These are phyloP conservation scores for Lordiphosa stackelbergi DNA, from an alignment of 1,140 invertebrate species.

Conservation along the genomic window DNA sequence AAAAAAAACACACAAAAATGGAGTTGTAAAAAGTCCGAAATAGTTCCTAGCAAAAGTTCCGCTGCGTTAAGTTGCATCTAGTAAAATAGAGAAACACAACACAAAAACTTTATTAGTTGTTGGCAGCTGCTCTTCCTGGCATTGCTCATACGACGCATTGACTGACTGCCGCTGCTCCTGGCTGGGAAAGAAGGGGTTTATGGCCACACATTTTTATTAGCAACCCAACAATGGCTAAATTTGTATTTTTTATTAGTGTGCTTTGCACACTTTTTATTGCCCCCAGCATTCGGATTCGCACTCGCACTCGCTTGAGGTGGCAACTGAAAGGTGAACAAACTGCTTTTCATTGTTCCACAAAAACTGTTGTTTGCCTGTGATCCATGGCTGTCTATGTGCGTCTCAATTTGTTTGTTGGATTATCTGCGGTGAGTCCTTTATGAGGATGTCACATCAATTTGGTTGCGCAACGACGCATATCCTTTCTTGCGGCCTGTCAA, in stretches of 20 bases:
- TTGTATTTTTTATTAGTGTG: constrained; percentile 55
- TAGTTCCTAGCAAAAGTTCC: constrained; percentile 47
- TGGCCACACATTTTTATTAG: constrained; percentile 58
- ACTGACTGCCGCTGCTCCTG: constrained; percentile 3
- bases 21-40: constrained; percentile 59
- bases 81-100: constrained; percentile 8
- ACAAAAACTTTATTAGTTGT: constrained; percentile 61
- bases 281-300: constrained; percentile 23
- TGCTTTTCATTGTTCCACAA: constrained; percentile 25
- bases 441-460: constrained; percentile 60
- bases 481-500: constrained; percentile 4
- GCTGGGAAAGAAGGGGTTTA: constrained; percentile 29
- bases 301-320: constrained; percentile 42
- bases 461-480: constrained; percentile 20
- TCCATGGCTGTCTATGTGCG: constrained; percentile 35
- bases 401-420: constrained; percentile 49
- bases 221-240: constrained; percentile 63
- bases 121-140: constrained; percentile 45
- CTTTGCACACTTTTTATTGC: constrained; percentile 49
- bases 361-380: constrained; percentile 9
- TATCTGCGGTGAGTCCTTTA: constrained; percentile 71
- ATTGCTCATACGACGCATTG: constrained; percentile 63
- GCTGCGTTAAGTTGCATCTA: constrained; percentile 55
- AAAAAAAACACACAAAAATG: constrained; percentile 17
- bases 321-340: constrained; percentile 66